These are phyloP conservation scores for Brenthis daphne DNA, from an alignment of 2,888 invertebrate genomes.

Conservation along the genomic window DNA sequence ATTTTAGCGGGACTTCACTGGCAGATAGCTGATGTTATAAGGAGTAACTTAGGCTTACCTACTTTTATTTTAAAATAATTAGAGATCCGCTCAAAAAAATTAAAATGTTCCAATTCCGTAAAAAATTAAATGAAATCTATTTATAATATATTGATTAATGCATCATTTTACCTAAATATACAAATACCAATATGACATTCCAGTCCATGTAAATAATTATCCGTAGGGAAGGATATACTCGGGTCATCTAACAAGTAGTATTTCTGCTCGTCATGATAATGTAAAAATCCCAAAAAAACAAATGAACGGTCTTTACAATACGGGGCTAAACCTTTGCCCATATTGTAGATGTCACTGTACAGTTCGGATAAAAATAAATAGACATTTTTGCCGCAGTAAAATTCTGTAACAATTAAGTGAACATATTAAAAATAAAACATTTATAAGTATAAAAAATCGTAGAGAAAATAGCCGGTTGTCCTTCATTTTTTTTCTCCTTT, in stretches of 20 bases:
- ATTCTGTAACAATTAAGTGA: slow-evolving; percentile 54
- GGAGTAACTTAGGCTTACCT: too few species aligned
- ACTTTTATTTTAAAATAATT: too few species aligned
- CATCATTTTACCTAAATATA: slow-evolving; percentile 61
- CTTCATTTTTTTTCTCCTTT: too few species aligned
- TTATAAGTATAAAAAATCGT: too few species aligned
- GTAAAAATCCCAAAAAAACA: slow-evolving; percentile 71
- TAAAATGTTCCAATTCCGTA: too few species aligned
- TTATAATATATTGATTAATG: background rate
- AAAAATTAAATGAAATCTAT: too few species aligned
- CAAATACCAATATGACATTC: slow-evolving; percentile 72
- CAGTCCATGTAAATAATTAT: slow-evolving; percentile 71
- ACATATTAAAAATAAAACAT: too few species aligned
- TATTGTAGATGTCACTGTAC: slow-evolving; percentile 73
- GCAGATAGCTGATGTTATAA: too few species aligned
- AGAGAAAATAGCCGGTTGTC: too few species aligned
- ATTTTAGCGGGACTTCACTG: too few species aligned
- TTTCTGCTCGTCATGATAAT: slow-evolving; percentile 69
- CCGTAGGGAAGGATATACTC: slow-evolving; percentile 68
- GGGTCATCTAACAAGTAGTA: slow-evolving; percentile 74
- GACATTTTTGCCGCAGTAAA: slow-evolving; percentile 74
- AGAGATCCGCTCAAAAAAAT: too few species aligned
- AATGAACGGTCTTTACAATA: slow-evolving; percentile 72
- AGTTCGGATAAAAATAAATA: slow-evolving; percentile 72
- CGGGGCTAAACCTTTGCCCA: slow-evolving; percentile 67